These are phyloP conservation scores for Thamnophis sirtalis DNA, from an alignment of 2,113 vertebrate species.

Conservation along the genomic window DNA sequence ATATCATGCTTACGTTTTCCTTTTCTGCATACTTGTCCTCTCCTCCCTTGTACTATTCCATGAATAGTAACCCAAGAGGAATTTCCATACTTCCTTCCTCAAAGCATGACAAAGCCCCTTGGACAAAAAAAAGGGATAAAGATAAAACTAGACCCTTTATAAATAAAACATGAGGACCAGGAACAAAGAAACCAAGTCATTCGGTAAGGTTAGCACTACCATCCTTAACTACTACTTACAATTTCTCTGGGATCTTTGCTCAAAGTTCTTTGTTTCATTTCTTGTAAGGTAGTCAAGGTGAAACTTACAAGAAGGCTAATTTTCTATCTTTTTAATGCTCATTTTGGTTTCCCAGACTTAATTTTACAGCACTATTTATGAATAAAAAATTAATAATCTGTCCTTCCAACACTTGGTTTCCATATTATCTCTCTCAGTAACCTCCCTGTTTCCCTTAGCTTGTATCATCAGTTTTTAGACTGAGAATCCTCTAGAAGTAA, in stretches of 20 bases:
- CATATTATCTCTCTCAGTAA: background rate
- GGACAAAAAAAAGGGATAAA: slow-evolving; percentile 35
- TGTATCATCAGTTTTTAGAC: background rate
- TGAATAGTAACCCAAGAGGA: slow-evolving; percentile 87
- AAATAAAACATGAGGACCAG: background rate
- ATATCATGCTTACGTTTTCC: slow-evolving; percentile 79
- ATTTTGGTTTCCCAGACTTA: background rate
- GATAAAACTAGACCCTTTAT: background rate
- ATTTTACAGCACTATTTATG: background rate
- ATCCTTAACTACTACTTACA: background rate
- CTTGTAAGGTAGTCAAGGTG: background rate
- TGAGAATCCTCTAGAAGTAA: background rate
- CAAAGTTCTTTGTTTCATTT: background rate
- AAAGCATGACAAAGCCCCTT: slow-evolving; percentile 87
- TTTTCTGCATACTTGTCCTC: slow-evolving; percentile 80
- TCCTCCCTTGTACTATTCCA: slow-evolving; percentile 90
- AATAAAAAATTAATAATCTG: background rate
- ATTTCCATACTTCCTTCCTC: slow-evolving; percentile 93
- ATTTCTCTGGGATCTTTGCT: background rate
- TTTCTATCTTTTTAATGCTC: background rate
- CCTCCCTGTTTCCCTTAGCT: background rate
- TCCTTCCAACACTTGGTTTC: background rate
- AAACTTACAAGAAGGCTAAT: background rate
- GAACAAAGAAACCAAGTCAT: background rate
- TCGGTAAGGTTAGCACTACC: background rate